Evolutionary conservation across 2,797 vertebrate species (phyloP), one percentile per base, ranked within the genome.

Genomic region (Coregonus sp.): DNA sequence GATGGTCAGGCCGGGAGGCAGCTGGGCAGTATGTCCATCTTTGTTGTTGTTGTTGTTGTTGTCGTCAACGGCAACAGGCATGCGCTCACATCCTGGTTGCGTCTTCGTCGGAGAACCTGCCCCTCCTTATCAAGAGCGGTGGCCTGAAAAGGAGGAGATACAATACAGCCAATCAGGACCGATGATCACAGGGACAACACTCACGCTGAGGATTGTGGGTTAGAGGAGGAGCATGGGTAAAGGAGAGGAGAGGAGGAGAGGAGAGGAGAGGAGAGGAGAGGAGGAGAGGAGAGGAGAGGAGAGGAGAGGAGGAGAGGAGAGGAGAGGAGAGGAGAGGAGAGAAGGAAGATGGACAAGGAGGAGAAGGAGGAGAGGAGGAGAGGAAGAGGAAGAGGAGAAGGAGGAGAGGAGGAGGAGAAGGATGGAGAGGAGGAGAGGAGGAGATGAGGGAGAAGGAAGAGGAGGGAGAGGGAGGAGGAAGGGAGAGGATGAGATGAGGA

Each of bases 111-210:
- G 98, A 99, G 95, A 99, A 99, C 92, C 98, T 96, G 95, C 98
- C 98, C 96, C 98, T 98, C 96, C 97, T 98, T 98, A 99, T 99
- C 97, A 99, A 97, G 95, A 98, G 97, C 85, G 98, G 98, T 96
- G 98, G 97, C 96, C 98, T 99, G 94, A 86, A 88, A 87, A 91
- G 92, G 93, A 91, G 93, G 94, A 93, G 92, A 95, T 94, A 61
- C 3, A 29, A 40, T 5, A 78, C 40, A 20, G 33, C 68, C 56
- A 50, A 73, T 88, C 40, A 83, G 72, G 77, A 47, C 7, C 12
- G 16, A 1, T 0, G 4, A 67, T 5, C 15, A 1, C 3, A 18
- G 4, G 0, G 25, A 54, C 20, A 33, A 11, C 11, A 4, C 4
- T 18, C 4, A n/a, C 20, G 11, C 66, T 7, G 11, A 29, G n/a